These are phyloP conservation scores for Mormyrus lacerda DNA, from an alignment of 2,113 vertebrate genomes.

Conservation along the genomic window DNA sequence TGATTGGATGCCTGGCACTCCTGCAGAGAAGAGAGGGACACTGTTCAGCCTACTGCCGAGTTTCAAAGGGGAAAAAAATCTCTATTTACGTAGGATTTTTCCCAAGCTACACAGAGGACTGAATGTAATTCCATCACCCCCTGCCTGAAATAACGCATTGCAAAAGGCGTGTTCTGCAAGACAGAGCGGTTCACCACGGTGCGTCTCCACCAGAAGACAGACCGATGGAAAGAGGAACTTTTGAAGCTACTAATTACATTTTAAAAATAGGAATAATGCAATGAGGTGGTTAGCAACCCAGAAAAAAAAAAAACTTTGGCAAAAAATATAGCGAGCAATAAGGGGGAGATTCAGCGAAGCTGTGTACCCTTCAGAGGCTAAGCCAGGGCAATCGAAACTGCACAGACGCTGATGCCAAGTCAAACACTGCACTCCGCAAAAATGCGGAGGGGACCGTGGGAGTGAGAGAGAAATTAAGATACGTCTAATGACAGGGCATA, in stretches of 20 bases:
- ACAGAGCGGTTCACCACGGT: conserved; percentile 24
- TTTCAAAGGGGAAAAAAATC: not conserved
- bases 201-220: conserved; percentile 32
- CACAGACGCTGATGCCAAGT: conserved; percentile 40
- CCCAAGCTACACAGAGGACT: conserved; percentile 25
- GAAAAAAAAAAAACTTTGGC: conserved; percentile 17
- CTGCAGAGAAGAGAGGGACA: not conserved
- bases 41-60: not conserved
- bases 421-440: conserved; percentile 47
- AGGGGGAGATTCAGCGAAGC: conserved; percentile 49
- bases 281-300: conserved; percentile 36
- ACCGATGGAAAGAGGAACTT: conserved; percentile 40
- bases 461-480: conserved; percentile 33
- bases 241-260: conserved; percentile 30
- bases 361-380: conserved; percentile 34
- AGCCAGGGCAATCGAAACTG: conserved; percentile 35
- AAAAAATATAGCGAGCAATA: conserved; percentile 42
- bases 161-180: conserved; percentile 25
- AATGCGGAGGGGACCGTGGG: conserved; percentile 34
- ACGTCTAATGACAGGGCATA: conserved; percentile 35
- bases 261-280: conserved; percentile 37
- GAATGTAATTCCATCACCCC: conserved; percentile 33
- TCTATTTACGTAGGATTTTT: conserved; percentile 18
- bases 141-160: conserved; percentile 36
- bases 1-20: not conserved